These are phyloP conservation scores for Tympanoctomys barrerae DNA, from an alignment of 2,797 vertebrate genomes.

Conservation along the genomic window DNA sequence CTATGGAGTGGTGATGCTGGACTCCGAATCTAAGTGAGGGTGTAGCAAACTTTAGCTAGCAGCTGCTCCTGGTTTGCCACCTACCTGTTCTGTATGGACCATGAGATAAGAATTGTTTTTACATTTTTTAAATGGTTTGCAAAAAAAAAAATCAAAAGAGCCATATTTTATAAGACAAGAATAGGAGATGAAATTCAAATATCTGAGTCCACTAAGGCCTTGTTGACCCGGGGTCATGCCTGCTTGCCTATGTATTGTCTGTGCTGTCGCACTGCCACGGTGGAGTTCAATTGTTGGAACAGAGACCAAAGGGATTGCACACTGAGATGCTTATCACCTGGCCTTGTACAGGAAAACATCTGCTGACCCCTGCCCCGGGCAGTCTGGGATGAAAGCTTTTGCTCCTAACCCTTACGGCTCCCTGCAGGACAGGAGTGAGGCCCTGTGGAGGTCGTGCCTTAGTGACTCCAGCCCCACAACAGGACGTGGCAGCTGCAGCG, in stretches of 20 bases:
- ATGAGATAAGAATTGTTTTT: not conserved
- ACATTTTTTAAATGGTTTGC: not conserved
- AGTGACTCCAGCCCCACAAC: too few species aligned
- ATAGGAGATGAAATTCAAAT: not conserved
- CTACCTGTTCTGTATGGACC: not conserved
- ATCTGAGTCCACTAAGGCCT: not conserved
- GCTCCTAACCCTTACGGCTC: not conserved
- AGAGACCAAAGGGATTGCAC: not conserved
- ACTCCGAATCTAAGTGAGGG: not conserved
- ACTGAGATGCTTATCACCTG: not conserved
- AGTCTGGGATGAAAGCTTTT: not conserved
- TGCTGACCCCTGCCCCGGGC: too few species aligned
- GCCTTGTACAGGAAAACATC: not conserved
- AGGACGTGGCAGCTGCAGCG: not conserved
- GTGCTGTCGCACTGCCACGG: rapidly evolving
- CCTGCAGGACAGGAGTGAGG: not conserved
- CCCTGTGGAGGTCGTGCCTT: rapidly evolving
- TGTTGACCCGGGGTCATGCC: not conserved
- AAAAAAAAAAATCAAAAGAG: not conserved
- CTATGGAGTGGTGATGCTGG: not conserved
- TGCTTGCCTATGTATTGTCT: rapidly evolving
- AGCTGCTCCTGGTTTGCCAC: not conserved
- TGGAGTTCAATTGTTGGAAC: not conserved
- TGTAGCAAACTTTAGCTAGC: not conserved
- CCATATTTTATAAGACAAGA: not conserved